phyloP scores from a whole-genome alignment of 2,888 invertebrate genomes.

The Cosmia pyralina region DNA sequence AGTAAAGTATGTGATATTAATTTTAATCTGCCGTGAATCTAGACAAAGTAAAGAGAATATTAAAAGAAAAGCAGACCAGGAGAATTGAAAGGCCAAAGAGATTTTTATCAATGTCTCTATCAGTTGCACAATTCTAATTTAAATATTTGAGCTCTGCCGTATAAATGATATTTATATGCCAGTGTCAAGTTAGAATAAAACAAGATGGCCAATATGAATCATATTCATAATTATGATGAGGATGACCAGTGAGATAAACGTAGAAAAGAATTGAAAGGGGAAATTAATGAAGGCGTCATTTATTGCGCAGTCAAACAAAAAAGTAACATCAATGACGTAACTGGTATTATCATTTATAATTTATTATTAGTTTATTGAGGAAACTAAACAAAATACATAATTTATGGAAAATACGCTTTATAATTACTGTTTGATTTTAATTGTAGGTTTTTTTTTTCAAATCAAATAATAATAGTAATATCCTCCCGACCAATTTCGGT shows the following conservation, averaged over 20 bases:
- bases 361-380: conserved; percentile 12
- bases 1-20: conserved; percentile 3
- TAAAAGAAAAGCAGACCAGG: neutral
- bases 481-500: neutral
- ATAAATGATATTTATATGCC: neutral
- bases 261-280: neutral
- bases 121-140: conserved; percentile 3
- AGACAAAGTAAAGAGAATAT: neutral
- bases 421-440: neutral
- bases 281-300: conserved; percentile 1
- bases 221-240: neutral
- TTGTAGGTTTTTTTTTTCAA: neutral
- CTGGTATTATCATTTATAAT: neutral
- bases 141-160: neutral
- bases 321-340: neutral
- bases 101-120: conserved; percentile 4
- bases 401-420: conserved; percentile 7
- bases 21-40: neutral
- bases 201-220: conserved; percentile 3
- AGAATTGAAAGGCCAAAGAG: neutral
- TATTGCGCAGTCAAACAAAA: neutral
- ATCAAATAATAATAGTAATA: neutral
- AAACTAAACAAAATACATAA: neutral
- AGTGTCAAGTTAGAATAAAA: conserved; percentile 24
- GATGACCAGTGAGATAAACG: neutral